A percentile compares a stretch with the other conserved stretches of the same genome.
Conservation (phyloP, 2,888 invertebrate species). For the Callosobruchus maculatus region DNA sequence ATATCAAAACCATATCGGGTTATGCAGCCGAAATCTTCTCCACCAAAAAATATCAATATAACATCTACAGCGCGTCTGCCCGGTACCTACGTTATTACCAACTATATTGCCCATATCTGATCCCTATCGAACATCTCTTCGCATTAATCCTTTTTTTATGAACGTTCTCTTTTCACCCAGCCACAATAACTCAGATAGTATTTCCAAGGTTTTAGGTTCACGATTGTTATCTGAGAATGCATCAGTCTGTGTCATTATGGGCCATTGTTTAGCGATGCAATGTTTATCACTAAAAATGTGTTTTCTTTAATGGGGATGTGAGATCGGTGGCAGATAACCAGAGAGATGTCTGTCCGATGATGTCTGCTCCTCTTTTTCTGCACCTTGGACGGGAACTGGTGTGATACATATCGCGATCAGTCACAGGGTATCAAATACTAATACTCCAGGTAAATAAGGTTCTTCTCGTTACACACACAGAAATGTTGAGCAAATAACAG, state of each 20-base stretch:
- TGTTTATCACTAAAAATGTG: conserved; percentile 31
- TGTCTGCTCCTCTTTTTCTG: not conserved
- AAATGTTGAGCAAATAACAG: no score
- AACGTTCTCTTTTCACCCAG: conserved; percentile 13
- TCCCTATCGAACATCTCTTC: not conserved
- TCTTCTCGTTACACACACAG: no score
- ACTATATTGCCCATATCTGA: not conserved
- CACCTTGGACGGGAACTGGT: not conserved
- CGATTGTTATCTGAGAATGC: conserved; percentile 32
- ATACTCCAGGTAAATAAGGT: no score
- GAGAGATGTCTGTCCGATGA: not conserved
- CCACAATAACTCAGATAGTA: conserved; percentile 21
- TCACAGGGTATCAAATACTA: not conserved
- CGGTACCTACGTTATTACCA: not conserved
- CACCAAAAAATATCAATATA: not conserved
- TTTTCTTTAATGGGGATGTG: conserved; percentile 4
- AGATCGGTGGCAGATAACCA: conserved; percentile 1
- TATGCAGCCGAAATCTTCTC: not conserved
- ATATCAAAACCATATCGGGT: not conserved
- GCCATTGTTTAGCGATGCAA: conserved; percentile 37
- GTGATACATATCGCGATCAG: not conserved
- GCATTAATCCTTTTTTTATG: conserved; percentile 11
- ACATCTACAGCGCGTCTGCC: not conserved
- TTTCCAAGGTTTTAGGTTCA: conserved; percentile 14
- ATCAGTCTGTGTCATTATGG: conserved; percentile 41